Evolutionary conservation across 2,888 invertebrate species (phyloP).

Genomic region (Hermaeophaga mercurialis): DNA sequence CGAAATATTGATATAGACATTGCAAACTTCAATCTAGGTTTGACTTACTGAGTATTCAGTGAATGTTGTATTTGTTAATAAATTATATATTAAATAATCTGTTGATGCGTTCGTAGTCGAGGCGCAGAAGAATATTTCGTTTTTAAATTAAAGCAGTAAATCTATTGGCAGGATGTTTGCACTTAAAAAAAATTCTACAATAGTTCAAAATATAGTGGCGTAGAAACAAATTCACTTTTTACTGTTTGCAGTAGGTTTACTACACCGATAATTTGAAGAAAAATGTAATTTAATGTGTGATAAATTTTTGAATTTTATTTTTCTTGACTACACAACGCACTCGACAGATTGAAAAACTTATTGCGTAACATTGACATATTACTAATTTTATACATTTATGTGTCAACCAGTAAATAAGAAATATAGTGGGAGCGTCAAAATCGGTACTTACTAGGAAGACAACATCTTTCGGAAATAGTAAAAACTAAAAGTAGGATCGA

Average conservation of each 20-base stretch:
- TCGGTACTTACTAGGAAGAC: not conserved
- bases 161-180: not conserved
- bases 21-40: conserved; percentile 1
- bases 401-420: conserved; percentile 26
- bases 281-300: conserved; percentile 41
- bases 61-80: conserved; percentile 58
- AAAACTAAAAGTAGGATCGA: no score
- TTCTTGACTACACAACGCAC: conserved; percentile 43
- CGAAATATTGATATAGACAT: not conserved
- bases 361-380: conserved; percentile 49
- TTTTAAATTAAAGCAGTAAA: conserved; percentile 4
- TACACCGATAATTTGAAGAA: conserved; percentile 15
- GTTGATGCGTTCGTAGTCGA: conserved; percentile 46
- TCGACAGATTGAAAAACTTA: conserved; percentile 25
- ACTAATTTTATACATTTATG: conserved; percentile 28
- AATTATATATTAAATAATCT: conserved; percentile 53
- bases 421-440: conserved; percentile 3
- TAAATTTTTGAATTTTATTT: conserved; percentile 40
- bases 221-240: conserved; percentile 34
- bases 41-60: conserved; percentile 45
- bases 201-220: conserved; percentile 25
- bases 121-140: conserved; percentile 1
- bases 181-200: conserved; percentile 4
- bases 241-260: conserved; percentile 6
- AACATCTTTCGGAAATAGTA: not conserved